Percentiles rank a stretch among this genome's conserved stretches.
Conservation (phyloP, 2,888 invertebrate species). For the Hirtodrosophila confusa region DNA sequence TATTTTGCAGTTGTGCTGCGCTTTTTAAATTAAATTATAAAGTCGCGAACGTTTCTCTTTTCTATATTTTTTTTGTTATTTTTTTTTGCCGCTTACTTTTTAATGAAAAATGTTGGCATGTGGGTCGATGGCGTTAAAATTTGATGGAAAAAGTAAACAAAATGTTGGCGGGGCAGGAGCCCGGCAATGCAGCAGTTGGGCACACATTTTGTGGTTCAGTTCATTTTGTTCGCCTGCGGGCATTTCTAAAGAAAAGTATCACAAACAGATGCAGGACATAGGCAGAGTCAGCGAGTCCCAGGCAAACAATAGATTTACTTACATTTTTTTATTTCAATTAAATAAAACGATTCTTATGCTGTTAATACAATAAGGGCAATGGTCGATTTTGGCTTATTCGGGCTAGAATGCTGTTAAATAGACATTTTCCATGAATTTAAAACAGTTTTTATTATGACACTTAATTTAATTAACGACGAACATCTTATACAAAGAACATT, state of each 20-base stretch:
- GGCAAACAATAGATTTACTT: not conserved
- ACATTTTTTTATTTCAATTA: not conserved
- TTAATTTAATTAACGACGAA: too few relatives aligned
- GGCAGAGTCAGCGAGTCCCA: not conserved
- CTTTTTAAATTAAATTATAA: conserved; percentile 78
- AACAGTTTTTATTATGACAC: too few relatives aligned
- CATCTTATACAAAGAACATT: too few relatives aligned
- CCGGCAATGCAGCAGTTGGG: conserved; percentile 17
- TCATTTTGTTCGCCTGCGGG: conserved; percentile 33
- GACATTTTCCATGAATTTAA: too few relatives aligned
- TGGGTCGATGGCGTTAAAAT: conserved; percentile 64
- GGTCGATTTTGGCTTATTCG: too few relatives aligned
- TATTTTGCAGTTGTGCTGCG: conserved; percentile 46
- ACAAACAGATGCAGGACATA: conserved; percentile 3
- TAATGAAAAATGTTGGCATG: conserved; percentile 63
- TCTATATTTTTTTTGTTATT: conserved; percentile 29
- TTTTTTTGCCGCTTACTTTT: conserved; percentile 43
- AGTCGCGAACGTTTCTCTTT: conserved; percentile 59
- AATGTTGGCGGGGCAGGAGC: conserved; percentile 7
- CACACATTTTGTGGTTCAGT: conserved; percentile 52
- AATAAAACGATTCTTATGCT: not conserved
- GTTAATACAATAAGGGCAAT: not conserved
- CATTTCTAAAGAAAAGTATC: conserved; percentile 8
- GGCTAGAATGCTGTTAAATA: too few relatives aligned
- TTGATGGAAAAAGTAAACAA: conserved; percentile 64